Percentiles rank a stretch among this genome's conserved stretches.
phyloP scores from a whole-genome alignment of 2,888 invertebrate genomes.

The Thalpophila matura region DNA sequence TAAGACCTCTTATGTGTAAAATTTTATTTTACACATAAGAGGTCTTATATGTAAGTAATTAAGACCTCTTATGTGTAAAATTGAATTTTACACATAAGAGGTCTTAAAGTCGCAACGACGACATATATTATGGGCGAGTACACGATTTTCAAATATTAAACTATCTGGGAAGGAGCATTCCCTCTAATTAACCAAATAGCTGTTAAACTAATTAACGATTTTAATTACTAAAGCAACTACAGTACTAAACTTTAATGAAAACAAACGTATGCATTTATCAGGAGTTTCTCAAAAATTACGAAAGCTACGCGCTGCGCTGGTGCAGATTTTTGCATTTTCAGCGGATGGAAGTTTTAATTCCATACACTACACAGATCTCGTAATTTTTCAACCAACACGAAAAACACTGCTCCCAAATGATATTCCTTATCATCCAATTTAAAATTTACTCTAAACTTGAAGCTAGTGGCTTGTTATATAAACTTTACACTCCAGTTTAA shows the following conservation, averaged over 20 bases:
- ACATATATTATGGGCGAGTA: no score
- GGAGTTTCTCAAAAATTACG: slow-evolving; percentile 10
- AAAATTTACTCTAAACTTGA: slow-evolving; percentile 34
- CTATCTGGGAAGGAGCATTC: not conserved
- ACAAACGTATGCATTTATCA: not conserved
- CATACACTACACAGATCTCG: slow-evolving; percentile 15
- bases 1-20: no score
- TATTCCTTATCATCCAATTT: slow-evolving; percentile 45
- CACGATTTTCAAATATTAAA: no score
- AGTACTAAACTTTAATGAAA: not conserved
- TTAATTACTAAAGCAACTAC: slow-evolving; percentile 22
- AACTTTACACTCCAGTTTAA: slow-evolving; percentile 38
- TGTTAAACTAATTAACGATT: slow-evolving; percentile 22
- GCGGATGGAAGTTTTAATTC: slow-evolving; percentile 16
- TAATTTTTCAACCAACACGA: slow-evolving; percentile 17
- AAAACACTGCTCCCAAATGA: slow-evolving; percentile 21
- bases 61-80: no score
- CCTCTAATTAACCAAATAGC: slow-evolving; percentile 19
- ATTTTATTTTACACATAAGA: no score
- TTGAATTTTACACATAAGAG: no score
- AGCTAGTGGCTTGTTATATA: slow-evolving; percentile 40
- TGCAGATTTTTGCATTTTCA: not conserved
- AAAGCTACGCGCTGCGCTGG: not conserved
- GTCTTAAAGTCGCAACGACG: no score
- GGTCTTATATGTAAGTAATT: no score